Evolutionary conservation across 2,888 invertebrate species (phyloP), one percentile per base, ranked within the genome.

Genomic region (Drosophila multiciliata): DNA sequence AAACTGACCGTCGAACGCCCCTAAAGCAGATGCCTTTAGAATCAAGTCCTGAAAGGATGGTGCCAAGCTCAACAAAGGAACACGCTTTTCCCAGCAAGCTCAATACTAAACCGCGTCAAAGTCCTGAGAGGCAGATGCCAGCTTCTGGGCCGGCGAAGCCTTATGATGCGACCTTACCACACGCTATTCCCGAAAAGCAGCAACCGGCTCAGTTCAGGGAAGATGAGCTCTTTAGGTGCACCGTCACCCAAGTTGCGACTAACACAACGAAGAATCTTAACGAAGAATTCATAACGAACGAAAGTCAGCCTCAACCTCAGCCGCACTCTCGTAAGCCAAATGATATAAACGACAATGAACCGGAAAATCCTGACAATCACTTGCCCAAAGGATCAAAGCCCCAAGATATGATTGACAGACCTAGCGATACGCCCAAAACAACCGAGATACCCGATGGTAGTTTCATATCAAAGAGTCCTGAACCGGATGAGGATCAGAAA

Each of bases 211-310:
- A 75, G 12, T 35, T 60, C 4, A 38, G 20, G 12, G 90, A 86
- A 57, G 80, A 86, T 35, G 69, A 38, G 0, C 48, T 90, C 11
- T 88, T 86, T 50, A 71, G 50, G 4, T 84, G 65, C 68, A 87
- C 77, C 15, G 67, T 75, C 4, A 78, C 66, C 26, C 70, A 80
- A 23, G 73, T 72, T 7, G 57, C 69, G 40, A 77, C 72, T 35
- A 83, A 75, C 38, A 80, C 74, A 45, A 85, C 76, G 40, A 75
- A 78, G 5, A 78, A 87, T 66, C 7, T 76, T 11, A 88, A 82
- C 70, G 82, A 90, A 61, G 87, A 82, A 68, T 90, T 89, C 35
- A 67, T 89, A 71, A 66, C 73, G 59, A 91, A 80, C 71, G 91
- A 88, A 75, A 73, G 90, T 42, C 49, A 66, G n/a, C 32, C 42